Base-by-base conservation (phyloP, 2,797 vertebrate species). In the Acanthis flammea region DNA sequence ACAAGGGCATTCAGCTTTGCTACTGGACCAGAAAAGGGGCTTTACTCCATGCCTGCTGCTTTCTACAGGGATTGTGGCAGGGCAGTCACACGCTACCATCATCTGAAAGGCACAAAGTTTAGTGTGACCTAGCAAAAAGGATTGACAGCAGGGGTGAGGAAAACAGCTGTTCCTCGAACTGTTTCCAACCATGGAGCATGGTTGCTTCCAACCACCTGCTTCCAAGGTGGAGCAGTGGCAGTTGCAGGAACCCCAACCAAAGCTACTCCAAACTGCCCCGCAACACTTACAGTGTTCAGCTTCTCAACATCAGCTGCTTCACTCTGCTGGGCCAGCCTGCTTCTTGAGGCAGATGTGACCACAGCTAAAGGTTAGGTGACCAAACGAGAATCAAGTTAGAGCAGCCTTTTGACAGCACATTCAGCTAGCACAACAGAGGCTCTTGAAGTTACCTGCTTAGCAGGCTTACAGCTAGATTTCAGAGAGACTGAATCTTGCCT, bases 21-120 rank as follows among this genome's bases (percentile, higher is more conserved):
- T 76, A 4, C 19, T 30, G 14, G 30, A 67, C 28, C 42, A 89
- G 61, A 45, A 60, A 71, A 60, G 14, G 31, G 28, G 18, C n/a
- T 91, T 86, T 76, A 55, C n/a, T 90, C 30, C 27, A 30, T 12
- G 7, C 3, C 6, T 37, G 19, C 48, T 82, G 57, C 41, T 53
- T 74, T 55, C 50, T 41, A 47, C 47, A 72, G 50, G 28, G 35
- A 30, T 2, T 12, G 25, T 53, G 51, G 53, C 48, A 90, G 31
- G 13, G 23, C n/a, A 65, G 37, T 14, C 9, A 14, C 19, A 31
- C 0, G 0, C 50, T 65, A 22, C 28, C 10, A 11, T 31, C 21
- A 41, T 45, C 27, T 74, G 22, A 48, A 78, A 81, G 76, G 58
- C 37, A 55, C 19, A 33, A 63, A 45, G 33, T 77, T 75, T n/a